These are phyloP conservation scores for Drosophila grimshawi DNA, from an alignment of 1,140 invertebrate species.

Conservation along the genomic window DNA sequence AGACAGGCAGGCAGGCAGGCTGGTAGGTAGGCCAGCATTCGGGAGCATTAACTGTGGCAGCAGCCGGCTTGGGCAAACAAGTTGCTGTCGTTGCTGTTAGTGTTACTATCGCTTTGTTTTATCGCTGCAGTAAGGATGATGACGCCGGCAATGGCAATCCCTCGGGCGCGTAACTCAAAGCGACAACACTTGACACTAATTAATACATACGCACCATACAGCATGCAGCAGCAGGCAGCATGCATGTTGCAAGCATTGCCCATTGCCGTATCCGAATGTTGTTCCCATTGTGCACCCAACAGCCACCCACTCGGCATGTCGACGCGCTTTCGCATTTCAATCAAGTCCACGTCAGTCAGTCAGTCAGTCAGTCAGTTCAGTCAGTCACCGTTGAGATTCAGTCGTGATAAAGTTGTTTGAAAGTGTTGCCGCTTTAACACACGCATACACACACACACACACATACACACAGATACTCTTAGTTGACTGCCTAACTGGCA, in stretches of 20 bases:
- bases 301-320: constrained; percentile 75
- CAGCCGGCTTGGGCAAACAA: constrained; percentile 52
- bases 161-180: constrained; percentile 80
- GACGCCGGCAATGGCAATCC: constrained; percentile 59
- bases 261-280: not conserved
- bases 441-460: constrained; percentile 51
- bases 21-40: not conserved
- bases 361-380: constrained; percentile 60
- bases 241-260: not conserved
- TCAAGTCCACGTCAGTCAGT: constrained; percentile 76
- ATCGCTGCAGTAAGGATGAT: constrained; percentile 47
- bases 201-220: constrained; percentile 74
- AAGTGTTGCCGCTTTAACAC: constrained; percentile 61
- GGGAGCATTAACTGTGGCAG: not conserved
- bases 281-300: constrained; percentile 1
- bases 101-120: constrained; percentile 73
- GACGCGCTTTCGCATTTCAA: constrained; percentile 75
- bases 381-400: constrained; percentile 66
- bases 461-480: constrained; percentile 39
- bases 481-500: constrained; percentile 75
- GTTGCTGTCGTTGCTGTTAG: constrained; percentile 44
- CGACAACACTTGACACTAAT: constrained; percentile 83
- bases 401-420: constrained; percentile 79
- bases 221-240: not conserved
- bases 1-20: no score